A percentile compares a stretch with the other conserved stretches of the same genome.
Evolutionary conservation across 2,888 invertebrate genomes (phyloP).

Genomic region (Rambutsinella grinnellia): DNA sequence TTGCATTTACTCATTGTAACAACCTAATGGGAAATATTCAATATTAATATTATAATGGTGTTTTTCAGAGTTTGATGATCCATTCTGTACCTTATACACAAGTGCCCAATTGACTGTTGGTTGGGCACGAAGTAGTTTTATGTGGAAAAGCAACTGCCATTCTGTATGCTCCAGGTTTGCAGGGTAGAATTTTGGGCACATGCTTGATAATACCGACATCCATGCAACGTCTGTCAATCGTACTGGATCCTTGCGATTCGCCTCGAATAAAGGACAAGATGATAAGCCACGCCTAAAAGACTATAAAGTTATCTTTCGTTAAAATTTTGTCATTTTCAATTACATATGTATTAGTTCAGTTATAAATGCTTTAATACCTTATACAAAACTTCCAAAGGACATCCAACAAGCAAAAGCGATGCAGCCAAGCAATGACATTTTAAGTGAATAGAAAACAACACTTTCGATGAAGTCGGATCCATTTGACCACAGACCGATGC

Average conservation of each 20-base stretch:
- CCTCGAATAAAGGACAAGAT: slow-evolving; percentile 60
- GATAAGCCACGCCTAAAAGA: slow-evolving; percentile 64
- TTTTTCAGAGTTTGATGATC: too few species aligned
- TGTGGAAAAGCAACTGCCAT: slow-evolving; percentile 60
- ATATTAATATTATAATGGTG: too few species aligned
- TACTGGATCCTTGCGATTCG: slow-evolving; percentile 42
- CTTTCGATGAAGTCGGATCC: slow-evolving; percentile 70
- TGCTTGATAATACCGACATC: slow-evolving; percentile 59
- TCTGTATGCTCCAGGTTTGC: slow-evolving; percentile 44
- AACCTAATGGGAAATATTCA: too few species aligned
- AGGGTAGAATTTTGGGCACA: slow-evolving; percentile 61
- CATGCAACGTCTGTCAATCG: slow-evolving; percentile 59
- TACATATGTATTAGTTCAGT: too few species aligned
- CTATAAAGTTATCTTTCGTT: slow-evolving; percentile 26
- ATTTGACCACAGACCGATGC: slow-evolving; percentile 67
- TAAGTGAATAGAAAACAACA: slow-evolving; percentile 84
- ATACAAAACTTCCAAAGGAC: slow-evolving; percentile 80
- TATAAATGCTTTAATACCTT: too few species aligned
- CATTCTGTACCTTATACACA: slow-evolving; percentile 62
- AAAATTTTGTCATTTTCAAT: too few species aligned
- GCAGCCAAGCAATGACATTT: slow-evolving; percentile 85
- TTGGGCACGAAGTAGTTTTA: slow-evolving; percentile 60
- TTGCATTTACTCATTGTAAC: slow-evolving; percentile 63
- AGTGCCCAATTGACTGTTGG: slow-evolving; percentile 63
- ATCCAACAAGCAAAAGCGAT: slow-evolving; percentile 81